Evolutionary conservation across 1,140 invertebrate species (phyloP), one percentile per base, ranked within the genome.

Genomic region (Diachasma alloeum): DNA sequence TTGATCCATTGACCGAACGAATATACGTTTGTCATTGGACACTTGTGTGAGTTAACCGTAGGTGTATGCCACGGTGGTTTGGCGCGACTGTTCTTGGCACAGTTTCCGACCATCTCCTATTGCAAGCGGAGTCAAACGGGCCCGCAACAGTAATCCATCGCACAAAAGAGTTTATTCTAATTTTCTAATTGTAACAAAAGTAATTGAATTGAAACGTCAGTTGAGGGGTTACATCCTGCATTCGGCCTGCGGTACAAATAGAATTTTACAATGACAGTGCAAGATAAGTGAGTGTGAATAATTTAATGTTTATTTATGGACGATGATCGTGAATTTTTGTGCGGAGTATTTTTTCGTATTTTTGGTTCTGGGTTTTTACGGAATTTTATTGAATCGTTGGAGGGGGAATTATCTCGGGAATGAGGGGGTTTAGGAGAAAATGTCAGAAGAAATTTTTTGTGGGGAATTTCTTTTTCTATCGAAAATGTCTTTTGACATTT

Each of bases 61-160:
- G 59, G 59, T 63, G 59, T 63, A 63, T 63, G 59, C 59, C 59
- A 63, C 22, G 11, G 24, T 26, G 59, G 59, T 63, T 63, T 63
- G 24, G 59, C 22, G 59, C 59, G 59, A 63, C 82, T 80, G 84
- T 84, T 87, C 85, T 87, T 87, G 85, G 85, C 85, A 87, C 85
- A 87, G 85, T 87, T 87, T 87, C 84, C 84, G 79, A 76, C 76
- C 84, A 85, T 85, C 85, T 84, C 78, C 79, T 85, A 85, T 83
- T 81, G 82, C 82, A 82, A 86, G 77, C 80, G 79, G 81, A 83
- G 77, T 80, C 76, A 48, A 73, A 78, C 78, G 80, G 79, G 79
- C 80, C 79, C 83, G 75, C 24, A 17, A 42, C 46, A 48, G 39
- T 44, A 63, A 46, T 24, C 44, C 19, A 17, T n/a, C 36, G 9